Evolutionary conservation across 2,888 invertebrate genomes (phyloP), one percentile per base, ranked within the genome.

Genomic region (Glaucopsyche alexis): DNA sequence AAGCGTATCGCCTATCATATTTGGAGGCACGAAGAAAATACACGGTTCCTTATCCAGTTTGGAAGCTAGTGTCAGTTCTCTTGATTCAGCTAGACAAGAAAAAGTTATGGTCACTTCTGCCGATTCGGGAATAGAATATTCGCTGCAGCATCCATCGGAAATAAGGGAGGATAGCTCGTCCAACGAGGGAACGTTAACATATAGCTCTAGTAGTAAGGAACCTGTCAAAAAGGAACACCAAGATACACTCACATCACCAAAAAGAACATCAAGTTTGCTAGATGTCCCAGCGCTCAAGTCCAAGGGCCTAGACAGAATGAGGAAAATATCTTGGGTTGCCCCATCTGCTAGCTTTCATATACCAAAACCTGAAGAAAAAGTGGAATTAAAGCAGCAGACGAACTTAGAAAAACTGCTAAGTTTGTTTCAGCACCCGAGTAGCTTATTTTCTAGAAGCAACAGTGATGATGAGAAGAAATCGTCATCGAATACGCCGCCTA

Each of bases 331-430:
- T 0, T 94, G 94, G 94, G 94, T 95, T 14, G 93, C 93, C 5
- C 93, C 94, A 0, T 89, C 93, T 1, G 81, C 91, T 1, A 88
- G 90, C 75, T 89, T 91, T 78, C 86, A 89, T 65, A 83, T 91
- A 76, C 87, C 89, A 0, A 85, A 84, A 75, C 84, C 84, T 2
- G 90, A 92, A 2, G 91, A 92, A 2, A 88, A 87, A 71, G 73
- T 79, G 0, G 91, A 91, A 14, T 78, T 83, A 0, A 93, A 93
- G 75, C 73, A 88, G 16, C 94, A 94, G 0, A 93, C 95, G 8
- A 94, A 95, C 80, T 87, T 96, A 71, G 95, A 95, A 76, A 95
- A 95, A 80, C 83, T 96, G 3, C 81, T 95, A 0, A 95, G 95
- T 42, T 80, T 96, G 2, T 95, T 96, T 81, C 95, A 95, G 77